phyloP scores from a whole-genome alignment of 37 sponge, comb jelly and placozoan genomes.

The Eunapius fragilis region DNA sequence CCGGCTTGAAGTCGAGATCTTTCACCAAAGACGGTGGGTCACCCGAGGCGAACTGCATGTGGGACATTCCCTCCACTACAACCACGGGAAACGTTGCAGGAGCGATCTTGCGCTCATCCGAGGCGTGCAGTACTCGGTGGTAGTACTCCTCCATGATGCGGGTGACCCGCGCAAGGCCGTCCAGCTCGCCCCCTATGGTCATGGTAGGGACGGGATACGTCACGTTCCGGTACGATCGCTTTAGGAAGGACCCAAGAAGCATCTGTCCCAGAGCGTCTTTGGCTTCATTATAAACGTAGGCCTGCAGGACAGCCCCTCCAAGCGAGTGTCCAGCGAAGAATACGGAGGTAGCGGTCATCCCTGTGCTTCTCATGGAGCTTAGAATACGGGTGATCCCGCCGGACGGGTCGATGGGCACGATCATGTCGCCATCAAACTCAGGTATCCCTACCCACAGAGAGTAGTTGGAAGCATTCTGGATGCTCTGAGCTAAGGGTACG shows the following conservation, averaged over 20 bases:
- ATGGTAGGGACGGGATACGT: constrained; percentile 74
- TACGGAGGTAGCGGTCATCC: constrained; percentile 39
- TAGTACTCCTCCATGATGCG: constrained; percentile 78
- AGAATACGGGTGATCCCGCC: constrained; percentile 43
- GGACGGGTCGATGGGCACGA: constrained; percentile 30
- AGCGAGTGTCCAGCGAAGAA: constrained; percentile 74
- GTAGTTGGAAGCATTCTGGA: constrained; percentile 45
- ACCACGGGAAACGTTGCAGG: constrained; percentile 61
- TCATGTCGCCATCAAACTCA: constrained; percentile 27
- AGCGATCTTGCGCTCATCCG: neutral
- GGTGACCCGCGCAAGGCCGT: constrained; percentile 78
- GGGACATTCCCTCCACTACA: constrained; percentile 69
- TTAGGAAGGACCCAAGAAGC: constrained; percentile 63
- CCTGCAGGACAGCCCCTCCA: constrained; percentile 62
- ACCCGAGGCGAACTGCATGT: constrained; percentile 78
- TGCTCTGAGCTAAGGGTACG: constrained; percentile 45
- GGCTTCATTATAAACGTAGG: constrained; percentile 41
- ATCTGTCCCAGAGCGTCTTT: constrained; percentile 42
- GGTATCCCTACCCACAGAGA: constrained; percentile 86
- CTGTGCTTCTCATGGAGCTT: constrained; percentile 15
- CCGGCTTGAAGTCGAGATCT: constrained; percentile 69
- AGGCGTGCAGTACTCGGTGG: constrained; percentile 48
- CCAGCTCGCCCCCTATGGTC: constrained; percentile 82
- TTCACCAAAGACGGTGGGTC: constrained; percentile 31
- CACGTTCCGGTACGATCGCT: constrained; percentile 40